These are phyloP conservation scores for Accipiter cooperii DNA, from an alignment of 2,113 vertebrate genomes.

Conservation along the genomic window DNA sequence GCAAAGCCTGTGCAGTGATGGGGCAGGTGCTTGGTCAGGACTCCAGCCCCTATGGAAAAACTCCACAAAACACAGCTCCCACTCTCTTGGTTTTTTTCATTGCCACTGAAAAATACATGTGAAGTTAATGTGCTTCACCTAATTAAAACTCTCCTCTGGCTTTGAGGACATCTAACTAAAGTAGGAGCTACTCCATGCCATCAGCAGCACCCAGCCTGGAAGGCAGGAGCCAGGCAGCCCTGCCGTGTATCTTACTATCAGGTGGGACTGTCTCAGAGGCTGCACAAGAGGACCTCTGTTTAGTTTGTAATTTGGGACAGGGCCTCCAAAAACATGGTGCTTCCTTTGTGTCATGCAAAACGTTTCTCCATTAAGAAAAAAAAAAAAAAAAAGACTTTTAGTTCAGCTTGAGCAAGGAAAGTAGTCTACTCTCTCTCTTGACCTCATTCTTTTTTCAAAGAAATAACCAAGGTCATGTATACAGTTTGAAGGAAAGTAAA, in stretches of 20 bases:
- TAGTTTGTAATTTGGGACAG: background rate
- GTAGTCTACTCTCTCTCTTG: background rate
- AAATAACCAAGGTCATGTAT: background rate
- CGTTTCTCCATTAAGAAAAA: background rate
- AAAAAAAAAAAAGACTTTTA: background rate
- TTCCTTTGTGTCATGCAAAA: background rate
- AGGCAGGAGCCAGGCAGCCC: background rate
- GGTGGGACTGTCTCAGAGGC: background rate
- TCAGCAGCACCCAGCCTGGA: background rate
- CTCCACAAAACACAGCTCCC: background rate
- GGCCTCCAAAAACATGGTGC: background rate
- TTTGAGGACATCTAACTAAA: background rate
- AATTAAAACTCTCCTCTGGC: background rate
- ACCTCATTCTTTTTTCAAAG: background rate
- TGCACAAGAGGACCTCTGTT: background rate
- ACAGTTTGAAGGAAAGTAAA: background rate
- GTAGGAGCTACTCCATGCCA: background rate
- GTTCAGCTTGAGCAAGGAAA: background rate
- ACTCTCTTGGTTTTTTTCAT: background rate
- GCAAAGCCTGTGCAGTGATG: background rate
- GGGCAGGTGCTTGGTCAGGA: background rate
- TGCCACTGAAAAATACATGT: rapidly evolving
- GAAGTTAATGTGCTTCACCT: background rate
- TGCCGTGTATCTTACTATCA: too few species aligned
- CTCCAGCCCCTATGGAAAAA: background rate